These are phyloP conservation scores for Nasonia oneida DNA, from an alignment of 2,888 invertebrate species.

Conservation along the genomic window DNA sequence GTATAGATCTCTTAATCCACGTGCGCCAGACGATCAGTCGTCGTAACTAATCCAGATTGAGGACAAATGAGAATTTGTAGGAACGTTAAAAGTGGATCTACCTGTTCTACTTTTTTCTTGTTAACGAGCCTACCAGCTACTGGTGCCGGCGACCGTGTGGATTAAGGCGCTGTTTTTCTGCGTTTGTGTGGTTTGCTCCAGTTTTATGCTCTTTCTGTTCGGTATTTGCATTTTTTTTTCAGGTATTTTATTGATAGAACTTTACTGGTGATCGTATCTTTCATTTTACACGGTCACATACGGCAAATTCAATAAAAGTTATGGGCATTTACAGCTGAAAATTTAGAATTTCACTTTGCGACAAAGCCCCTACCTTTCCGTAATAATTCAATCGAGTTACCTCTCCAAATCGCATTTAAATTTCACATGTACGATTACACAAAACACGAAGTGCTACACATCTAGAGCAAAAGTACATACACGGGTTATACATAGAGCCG, in stretches of 20 bases:
- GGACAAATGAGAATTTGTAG: slow-evolving; percentile 64
- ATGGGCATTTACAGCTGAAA: no score
- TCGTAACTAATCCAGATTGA: slow-evolving; percentile 67
- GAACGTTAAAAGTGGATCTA: slow-evolving; percentile 58
- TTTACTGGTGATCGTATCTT: no score
- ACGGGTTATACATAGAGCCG: not conserved
- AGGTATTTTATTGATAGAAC: not conserved
- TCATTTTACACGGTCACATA: no score
- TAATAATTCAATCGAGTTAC: no score
- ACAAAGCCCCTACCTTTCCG: no score
- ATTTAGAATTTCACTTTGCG: no score
- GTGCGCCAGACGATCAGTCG: slow-evolving; percentile 61
- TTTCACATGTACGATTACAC: no score
- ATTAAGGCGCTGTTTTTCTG: slow-evolving; percentile 46
- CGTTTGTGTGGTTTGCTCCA: not conserved
- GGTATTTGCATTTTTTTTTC: not conserved
- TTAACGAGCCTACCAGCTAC: slow-evolving; percentile 2
- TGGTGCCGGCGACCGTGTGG: not conserved
- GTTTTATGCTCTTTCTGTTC: not conserved
- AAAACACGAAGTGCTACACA: no score
- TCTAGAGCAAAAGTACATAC: not conserved
- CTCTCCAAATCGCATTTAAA: no score
- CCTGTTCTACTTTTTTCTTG: slow-evolving; percentile 52
- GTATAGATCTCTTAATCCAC: slow-evolving; percentile 73
- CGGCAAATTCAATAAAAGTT: no score